These are phyloP conservation scores for Myopa testacea DNA, from an alignment of 2,888 invertebrate genomes.

Conservation along the genomic window DNA sequence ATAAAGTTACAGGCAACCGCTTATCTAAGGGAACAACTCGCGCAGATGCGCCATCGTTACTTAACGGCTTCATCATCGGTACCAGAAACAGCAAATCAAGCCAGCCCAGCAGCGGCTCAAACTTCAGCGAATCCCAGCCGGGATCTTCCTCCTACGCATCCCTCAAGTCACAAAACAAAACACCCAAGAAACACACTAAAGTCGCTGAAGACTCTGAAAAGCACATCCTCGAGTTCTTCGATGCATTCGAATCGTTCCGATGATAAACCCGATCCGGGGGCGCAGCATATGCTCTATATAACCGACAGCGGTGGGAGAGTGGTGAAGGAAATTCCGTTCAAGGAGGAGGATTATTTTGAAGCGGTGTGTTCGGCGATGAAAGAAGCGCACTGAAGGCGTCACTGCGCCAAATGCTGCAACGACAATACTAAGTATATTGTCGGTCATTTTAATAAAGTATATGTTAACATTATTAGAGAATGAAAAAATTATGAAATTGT, in stretches of 20 bases:
- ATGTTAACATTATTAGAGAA: too few species aligned
- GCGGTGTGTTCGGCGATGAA: slow-evolving; percentile 33
- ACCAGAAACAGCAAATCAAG: not conserved
- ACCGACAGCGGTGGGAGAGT: slow-evolving; percentile 44
- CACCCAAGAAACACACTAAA: not conserved
- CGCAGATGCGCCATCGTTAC: slow-evolving; percentile 36
- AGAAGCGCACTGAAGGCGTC: not conserved
- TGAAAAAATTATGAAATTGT: too few species aligned
- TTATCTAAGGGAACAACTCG: slow-evolving; percentile 43
- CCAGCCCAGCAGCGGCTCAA: not conserved
- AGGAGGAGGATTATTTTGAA: slow-evolving; percentile 43
- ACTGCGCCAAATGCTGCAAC: not conserved
- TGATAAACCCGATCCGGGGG: slow-evolving; percentile 24
- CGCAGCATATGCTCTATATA: slow-evolving; percentile 44
- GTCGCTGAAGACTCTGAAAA: slow-evolving; percentile 8
- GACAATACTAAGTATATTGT: not conserved
- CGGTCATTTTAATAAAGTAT: slow-evolving; percentile 13
- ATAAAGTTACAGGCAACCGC: slow-evolving; percentile 42
- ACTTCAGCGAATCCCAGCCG: not conserved
- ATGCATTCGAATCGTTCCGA: slow-evolving; percentile 23
- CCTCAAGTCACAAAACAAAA: not conserved
- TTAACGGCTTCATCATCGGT: slow-evolving; percentile 3
- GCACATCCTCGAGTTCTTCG: slow-evolving; percentile 31
- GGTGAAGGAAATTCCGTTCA: slow-evolving; percentile 46
- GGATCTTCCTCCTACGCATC: not conserved